A percentile compares a stretch with the other conserved stretches of the same genome.
Evolutionary conservation across 2,797 vertebrate species (phyloP).

Genomic region (Syngnathus rostellatus): DNA sequence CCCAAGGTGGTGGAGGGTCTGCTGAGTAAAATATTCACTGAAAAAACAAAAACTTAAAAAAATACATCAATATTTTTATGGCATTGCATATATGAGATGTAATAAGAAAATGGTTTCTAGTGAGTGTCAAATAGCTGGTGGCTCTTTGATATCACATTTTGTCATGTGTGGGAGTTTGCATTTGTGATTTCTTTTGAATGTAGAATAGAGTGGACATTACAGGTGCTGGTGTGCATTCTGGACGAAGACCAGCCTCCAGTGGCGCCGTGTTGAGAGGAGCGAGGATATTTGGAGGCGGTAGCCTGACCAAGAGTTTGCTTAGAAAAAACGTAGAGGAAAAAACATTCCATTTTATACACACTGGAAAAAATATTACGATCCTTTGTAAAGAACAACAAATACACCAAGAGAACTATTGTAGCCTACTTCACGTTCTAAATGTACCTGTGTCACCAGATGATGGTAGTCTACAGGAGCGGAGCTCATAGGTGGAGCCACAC

Average conservation of each 20-base stretch:
- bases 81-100: no score
- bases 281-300: conserved; percentile 80
- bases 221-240: conserved; percentile 54
- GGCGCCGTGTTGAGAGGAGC: conserved; percentile 64
- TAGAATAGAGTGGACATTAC: conserved; percentile 68
- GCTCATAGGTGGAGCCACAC: conserved; percentile 84
- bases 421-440: neutral
- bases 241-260: conserved; percentile 52
- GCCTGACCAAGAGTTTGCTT: conserved; percentile 89
- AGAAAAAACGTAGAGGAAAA: conserved; percentile 16
- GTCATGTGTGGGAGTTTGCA: neutral
- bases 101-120: neutral
- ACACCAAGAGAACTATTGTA: neutral
- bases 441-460: conserved; percentile 86
- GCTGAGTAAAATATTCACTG: neutral
- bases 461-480: conserved; percentile 88
- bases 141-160: neutral
- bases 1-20: conserved; percentile 56
- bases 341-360: neutral
- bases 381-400: no score
- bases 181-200: neutral
- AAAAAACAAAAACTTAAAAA: neutral
- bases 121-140: neutral
- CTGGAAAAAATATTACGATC: no score
- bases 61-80: no score